These are phyloP conservation scores for Leptinotarsa texana DNA, from an alignment of 1,140 invertebrate genomes.

Conservation along the genomic window DNA sequence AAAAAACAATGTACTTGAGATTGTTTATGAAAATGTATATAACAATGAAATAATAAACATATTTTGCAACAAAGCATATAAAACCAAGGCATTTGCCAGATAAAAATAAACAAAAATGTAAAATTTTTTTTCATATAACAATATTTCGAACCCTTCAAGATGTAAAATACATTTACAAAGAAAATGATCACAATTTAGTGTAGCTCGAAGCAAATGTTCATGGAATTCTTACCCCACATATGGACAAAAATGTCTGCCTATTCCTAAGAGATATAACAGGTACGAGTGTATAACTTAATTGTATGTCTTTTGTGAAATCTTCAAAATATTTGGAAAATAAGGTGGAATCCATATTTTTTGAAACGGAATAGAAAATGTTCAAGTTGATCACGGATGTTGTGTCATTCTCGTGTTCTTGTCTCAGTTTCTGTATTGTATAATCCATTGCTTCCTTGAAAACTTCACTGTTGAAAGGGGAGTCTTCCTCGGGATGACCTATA, in stretches of 20 bases:
- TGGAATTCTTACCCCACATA: constrained; percentile 63
- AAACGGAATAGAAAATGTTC: constrained; percentile 75
- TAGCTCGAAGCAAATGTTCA: not conserved
- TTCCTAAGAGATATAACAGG: constrained; percentile 78
- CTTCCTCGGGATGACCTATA: constrained; percentile 63
- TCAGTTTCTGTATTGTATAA: constrained; percentile 74
- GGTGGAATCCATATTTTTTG: constrained; percentile 60
- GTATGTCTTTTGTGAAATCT: constrained; percentile 55
- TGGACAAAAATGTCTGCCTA: constrained; percentile 76
- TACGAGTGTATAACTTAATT: constrained; percentile 72
- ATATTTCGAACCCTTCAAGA: too few species aligned
- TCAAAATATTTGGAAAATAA: constrained; percentile 61
- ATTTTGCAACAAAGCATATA: too few species aligned
- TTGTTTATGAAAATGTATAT: too few species aligned
- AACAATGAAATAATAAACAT: too few species aligned
- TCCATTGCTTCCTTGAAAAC: constrained; percentile 70
- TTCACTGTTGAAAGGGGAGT: constrained; percentile 60
- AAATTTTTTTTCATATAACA: too few species aligned
- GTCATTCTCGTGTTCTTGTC: constrained; percentile 65
- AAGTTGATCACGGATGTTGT: constrained; percentile 68
- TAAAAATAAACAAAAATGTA: too few species aligned
- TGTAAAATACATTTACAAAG: too few species aligned
- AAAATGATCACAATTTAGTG: too few species aligned
- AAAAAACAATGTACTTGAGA: too few species aligned
- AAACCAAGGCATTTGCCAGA: too few species aligned